Percentiles rank a stretch among this genome's conserved stretches.
phyloP scores from a whole-genome alignment of 2,797 vertebrate species.

The Galaxias olidus region DNA sequence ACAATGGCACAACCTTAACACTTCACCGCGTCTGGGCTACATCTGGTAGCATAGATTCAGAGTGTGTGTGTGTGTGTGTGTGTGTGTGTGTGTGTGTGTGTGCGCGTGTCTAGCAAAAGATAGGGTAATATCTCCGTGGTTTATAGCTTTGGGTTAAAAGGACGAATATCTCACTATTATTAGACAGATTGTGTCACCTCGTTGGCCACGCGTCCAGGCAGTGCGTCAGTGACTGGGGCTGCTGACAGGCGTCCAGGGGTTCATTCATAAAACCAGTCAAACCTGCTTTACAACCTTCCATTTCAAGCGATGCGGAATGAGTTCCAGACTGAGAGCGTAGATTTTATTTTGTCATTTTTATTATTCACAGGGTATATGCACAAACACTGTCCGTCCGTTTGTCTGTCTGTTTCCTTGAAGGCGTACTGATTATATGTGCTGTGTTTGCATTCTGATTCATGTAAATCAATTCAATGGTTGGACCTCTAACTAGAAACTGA shows the following conservation, averaged over 20 bases:
- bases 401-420: no score
- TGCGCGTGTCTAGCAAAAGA: background rate
- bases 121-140: background rate
- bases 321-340: no score
- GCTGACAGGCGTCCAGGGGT: background rate
- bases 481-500: no score
- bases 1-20: background rate
- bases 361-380: no score
- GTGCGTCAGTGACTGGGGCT: background rate
- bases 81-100: background rate
- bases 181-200: background rate
- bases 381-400: no score
- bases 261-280: conserved; percentile 8
- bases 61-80: conserved; percentile 2
- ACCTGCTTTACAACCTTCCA: background rate
- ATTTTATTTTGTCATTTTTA: no score
- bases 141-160: background rate
- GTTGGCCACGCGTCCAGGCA: background rate
- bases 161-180: background rate
- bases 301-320: no score
- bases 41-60: background rate
- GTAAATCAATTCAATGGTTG: no score
- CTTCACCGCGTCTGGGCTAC: background rate
- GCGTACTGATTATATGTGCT: no score
- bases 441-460: no score